These are phyloP conservation scores for Gadopsis bispinosus DNA, from an alignment of 2,797 vertebrate genomes.

Conservation along the genomic window DNA sequence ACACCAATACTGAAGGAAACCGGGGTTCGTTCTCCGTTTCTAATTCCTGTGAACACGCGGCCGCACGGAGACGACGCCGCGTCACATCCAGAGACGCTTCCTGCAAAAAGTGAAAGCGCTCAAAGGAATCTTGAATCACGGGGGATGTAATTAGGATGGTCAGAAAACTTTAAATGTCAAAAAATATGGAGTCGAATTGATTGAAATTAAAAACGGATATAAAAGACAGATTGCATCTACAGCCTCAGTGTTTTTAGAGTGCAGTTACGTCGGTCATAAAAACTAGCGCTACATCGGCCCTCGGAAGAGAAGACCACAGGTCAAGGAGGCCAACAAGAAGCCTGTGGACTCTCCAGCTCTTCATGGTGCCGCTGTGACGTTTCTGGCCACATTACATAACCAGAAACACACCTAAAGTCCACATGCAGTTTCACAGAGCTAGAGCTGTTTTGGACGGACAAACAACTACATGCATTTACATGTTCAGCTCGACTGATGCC, in stretches of 20 bases:
- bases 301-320: no score
- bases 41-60: neutral
- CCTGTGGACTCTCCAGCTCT: neutral
- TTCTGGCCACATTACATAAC: no score
- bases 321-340: neutral
- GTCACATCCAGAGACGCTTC: neutral
- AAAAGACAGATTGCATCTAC: neutral
- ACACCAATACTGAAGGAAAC: neutral
- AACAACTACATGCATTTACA: no score
- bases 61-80: neutral
- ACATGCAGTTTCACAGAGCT: no score
- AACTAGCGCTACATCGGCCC: neutral
- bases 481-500: neutral
- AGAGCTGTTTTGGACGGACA: no score
- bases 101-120: neutral
- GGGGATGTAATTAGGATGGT: neutral
- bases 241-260: neutral
- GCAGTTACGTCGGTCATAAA: no score
- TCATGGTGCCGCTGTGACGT: neutral
- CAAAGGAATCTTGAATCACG: neutral
- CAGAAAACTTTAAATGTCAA: neutral
- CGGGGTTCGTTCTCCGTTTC: neutral
- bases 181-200: neutral
- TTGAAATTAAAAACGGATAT: neutral
- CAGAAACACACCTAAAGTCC: no score